Conservation (phyloP, 1,140 invertebrate genomes). For the Heliconius melpomene region DNA sequence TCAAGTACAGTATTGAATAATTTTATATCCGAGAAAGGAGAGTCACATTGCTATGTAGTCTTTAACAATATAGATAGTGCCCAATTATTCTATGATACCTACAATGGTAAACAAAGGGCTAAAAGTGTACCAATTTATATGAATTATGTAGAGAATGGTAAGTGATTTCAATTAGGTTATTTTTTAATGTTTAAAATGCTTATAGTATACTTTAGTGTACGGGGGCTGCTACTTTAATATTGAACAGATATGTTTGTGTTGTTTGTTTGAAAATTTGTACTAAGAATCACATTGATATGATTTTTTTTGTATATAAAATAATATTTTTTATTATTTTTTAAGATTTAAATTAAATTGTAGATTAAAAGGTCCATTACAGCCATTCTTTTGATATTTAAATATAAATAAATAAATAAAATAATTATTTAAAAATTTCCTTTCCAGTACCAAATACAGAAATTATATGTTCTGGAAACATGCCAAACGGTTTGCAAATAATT, state of each 20-base stretch:
- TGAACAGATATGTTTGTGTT: too few species aligned
- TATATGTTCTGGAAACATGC: slow-evolving; percentile 86
- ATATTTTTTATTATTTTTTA: too few species aligned
- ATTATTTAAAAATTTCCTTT: slow-evolving; percentile 44
- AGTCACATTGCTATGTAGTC: slow-evolving; percentile 62
- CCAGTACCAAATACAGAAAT: slow-evolving; percentile 66
- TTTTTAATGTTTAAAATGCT: background rate
- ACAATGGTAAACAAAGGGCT: slow-evolving; percentile 57
- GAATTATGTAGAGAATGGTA: slow-evolving; percentile 69
- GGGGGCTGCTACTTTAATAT: too few species aligned
- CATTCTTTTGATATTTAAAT: background rate
- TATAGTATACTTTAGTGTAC: too few species aligned
- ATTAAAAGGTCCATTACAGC: background rate
- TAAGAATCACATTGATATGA: too few species aligned
- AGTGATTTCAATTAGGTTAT: slow-evolving; percentile 21
- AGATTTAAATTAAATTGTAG: too few species aligned
- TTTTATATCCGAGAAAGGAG: slow-evolving; percentile 68
- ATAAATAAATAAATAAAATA: slow-evolving; percentile 13
- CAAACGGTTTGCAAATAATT: slow-evolving; percentile 88
- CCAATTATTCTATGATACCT: slow-evolving; percentile 51
- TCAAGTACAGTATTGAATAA: slow-evolving; percentile 47
- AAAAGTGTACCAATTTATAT: slow-evolving; percentile 57
- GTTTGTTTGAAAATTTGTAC: too few species aligned
- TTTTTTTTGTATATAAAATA: too few species aligned
- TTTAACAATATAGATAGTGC: slow-evolving; percentile 54